Evolutionary conservation across 2,113 vertebrate genomes (phyloP), one percentile per base, ranked within the genome.

Genomic region (Alexandromys fortis): DNA sequence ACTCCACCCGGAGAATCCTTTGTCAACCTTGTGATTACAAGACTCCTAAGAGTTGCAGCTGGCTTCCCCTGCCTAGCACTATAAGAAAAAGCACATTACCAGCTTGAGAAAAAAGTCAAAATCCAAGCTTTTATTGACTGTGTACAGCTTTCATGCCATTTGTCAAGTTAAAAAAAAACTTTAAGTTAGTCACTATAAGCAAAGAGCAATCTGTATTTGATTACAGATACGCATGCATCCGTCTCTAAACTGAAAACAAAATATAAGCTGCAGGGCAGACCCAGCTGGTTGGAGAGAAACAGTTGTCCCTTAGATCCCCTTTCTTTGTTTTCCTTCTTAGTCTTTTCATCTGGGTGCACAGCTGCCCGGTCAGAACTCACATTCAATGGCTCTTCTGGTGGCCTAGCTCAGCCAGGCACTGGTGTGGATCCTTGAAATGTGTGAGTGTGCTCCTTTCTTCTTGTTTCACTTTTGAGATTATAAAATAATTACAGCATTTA

Each of bases 241-340:
- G 70, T 89, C 67, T 88, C 3, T 81, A 92, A 89, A 90, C 5
- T 75, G 38, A 95, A 92, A 91, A 90, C 33, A 90, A 94, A n/a
- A 38, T 77, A 33, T 73, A 65, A 86, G 67, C 16, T 91, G 77
- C 90, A 77, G 91, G 63, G 24, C 19, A 90, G n/a, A 38, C 72
- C 52, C 45, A 77, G 19, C 21, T 90, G 30, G 38, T 58, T 38
- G 42, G 70, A 81, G 49, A 68, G 33, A n/a, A 33, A 52, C 3
- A 92, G 12, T 82, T 91, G 26, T 68, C 68, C 67, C 52, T 14
- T n/a, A 33, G 81, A 24, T 24, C 11, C 3, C 14, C 90, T 72
- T 24, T 52, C 19, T 16, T 5, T 26, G 7, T 58, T 81, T 93
- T 52, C 38, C n/a, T 45, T 63, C 47, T 85, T 52, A 38, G 35